These are phyloP conservation scores for Corythucha ciliata DNA, from an alignment of 2,888 invertebrate species.

Conservation along the genomic window DNA sequence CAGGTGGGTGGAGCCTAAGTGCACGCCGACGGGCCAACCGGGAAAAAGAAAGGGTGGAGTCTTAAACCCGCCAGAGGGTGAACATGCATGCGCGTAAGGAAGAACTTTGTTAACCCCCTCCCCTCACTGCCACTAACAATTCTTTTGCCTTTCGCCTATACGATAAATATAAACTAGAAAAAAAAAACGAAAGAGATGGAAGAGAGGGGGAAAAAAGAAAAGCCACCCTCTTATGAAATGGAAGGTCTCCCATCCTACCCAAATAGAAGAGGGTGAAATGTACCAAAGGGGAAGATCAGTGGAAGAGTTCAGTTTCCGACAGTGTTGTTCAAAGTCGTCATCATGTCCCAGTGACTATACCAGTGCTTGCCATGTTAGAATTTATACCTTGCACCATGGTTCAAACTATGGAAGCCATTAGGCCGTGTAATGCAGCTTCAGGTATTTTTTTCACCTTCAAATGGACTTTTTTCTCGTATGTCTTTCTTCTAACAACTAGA, in stretches of 20 bases:
- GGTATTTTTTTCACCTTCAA: too few relatives aligned
- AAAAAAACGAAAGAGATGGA: slow-evolving; percentile 14
- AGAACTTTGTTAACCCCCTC: slow-evolving; percentile 12
- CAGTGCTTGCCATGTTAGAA: slow-evolving; percentile 32
- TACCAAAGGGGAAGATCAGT: too few relatives aligned
- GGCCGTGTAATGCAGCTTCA: slow-evolving; percentile 30
- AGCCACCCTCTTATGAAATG: background rate
- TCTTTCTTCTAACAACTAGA: too few relatives aligned
- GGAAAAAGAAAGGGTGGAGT: background rate
- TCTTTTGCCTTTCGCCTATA: slow-evolving; percentile 7
- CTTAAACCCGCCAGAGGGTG: background rate
- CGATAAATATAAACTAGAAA: background rate
- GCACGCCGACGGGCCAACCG: background rate
- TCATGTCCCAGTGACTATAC: slow-evolving; percentile 21
- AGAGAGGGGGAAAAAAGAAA: slow-evolving; percentile 22
- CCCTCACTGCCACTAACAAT: background rate
- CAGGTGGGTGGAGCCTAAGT: slow-evolving; percentile 3
- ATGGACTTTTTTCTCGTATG: too few relatives aligned
- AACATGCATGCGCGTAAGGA: background rate
- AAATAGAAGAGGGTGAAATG: too few relatives aligned
- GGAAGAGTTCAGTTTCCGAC: too few relatives aligned
- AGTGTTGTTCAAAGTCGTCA: too few relatives aligned
- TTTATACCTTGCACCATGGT: slow-evolving; percentile 34
- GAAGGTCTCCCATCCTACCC: too few relatives aligned
- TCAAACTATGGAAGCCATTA: slow-evolving; percentile 31